Percentiles rank a stretch among this genome's conserved stretches.
These are phyloP conservation scores for Hemicrepidius hirtus DNA, from an alignment of 2,888 invertebrate species.

Conservation along the genomic window DNA sequence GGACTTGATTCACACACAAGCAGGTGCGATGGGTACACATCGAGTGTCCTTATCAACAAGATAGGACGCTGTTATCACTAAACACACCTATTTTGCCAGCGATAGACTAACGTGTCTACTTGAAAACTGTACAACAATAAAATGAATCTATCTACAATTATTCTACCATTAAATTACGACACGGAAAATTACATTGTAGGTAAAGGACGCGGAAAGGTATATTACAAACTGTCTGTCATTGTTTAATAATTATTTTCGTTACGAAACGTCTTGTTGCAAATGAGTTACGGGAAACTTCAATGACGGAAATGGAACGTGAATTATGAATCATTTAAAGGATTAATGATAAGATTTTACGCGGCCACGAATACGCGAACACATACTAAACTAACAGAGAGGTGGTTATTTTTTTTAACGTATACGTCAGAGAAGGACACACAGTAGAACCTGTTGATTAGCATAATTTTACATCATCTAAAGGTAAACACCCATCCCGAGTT, in stretches of 20 bases:
- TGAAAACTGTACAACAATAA: conserved; percentile 24
- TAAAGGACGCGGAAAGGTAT: conserved; percentile 2
- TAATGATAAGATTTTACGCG: neutral
- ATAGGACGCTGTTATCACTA: conserved; percentile 47
- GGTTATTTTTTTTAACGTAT: conserved; percentile 9
- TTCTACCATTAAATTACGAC: conserved; percentile 35
- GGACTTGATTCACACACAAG: conserved; percentile 48
- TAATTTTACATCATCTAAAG: conserved; percentile 23
- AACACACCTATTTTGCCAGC: conserved; percentile 31
- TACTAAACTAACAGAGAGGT: too few relatives aligned
- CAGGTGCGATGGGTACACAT: conserved; percentile 44
- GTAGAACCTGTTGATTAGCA: conserved; percentile 29
- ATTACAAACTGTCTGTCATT: conserved; percentile 31
- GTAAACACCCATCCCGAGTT: conserved; percentile 22
- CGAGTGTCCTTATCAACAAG: conserved; percentile 45
- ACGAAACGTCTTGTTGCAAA: conserved; percentile 1
- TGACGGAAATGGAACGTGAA: conserved; percentile 26
- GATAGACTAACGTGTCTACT: conserved; percentile 20
- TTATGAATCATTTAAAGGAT: conserved; percentile 1
- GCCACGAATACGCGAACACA: too few relatives aligned
- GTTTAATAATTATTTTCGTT: conserved; percentile 33
- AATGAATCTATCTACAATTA: conserved; percentile 12
- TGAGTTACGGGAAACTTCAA: conserved; percentile 8
- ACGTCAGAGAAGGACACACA: conserved; percentile 32
- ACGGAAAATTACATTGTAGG: conserved; percentile 42